These are phyloP conservation scores for Coregonus clupeaformis DNA, from an alignment of 2,113 vertebrate species.

Conservation along the genomic window DNA sequence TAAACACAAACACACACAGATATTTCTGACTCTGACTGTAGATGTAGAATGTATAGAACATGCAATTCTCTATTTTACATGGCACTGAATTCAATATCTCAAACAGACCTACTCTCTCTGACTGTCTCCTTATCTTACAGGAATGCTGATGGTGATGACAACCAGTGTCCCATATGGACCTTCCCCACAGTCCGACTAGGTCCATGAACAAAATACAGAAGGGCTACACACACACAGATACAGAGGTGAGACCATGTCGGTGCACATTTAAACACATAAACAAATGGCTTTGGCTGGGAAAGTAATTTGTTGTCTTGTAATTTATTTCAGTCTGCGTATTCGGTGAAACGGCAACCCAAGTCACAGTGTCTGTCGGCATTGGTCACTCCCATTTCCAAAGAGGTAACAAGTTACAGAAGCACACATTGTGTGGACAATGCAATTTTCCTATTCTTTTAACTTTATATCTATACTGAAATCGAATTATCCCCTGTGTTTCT, in stretches of 20 bases:
- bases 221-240: conserved; percentile 78
- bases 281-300: not conserved
- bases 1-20: not conserved
- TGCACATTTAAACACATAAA: not conserved
- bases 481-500: not conserved
- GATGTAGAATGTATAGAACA: no score
- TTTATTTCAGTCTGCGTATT: conserved; percentile 71
- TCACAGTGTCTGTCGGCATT: conserved; percentile 92
- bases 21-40: not conserved
- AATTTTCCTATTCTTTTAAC: not conserved
- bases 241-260: conserved; percentile 74
- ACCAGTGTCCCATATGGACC: conserved; percentile 89
- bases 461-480: not conserved
- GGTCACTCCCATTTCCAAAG: conserved; percentile 92
- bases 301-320: not conserved
- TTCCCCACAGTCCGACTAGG: conserved; percentile 90
- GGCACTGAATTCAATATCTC: no score
- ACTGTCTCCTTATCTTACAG: conserved; percentile 59
- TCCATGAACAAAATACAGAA: conserved; percentile 89
- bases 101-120: no score
- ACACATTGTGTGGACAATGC: not conserved
- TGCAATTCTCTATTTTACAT: no score
- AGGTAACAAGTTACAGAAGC: conserved; percentile 73
- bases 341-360: conserved; percentile 89
- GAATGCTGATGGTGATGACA: conserved; percentile 86